phyloP scores from a whole-genome alignment of 2,113 vertebrate genomes.

The Xyliphius kryptos region DNA sequence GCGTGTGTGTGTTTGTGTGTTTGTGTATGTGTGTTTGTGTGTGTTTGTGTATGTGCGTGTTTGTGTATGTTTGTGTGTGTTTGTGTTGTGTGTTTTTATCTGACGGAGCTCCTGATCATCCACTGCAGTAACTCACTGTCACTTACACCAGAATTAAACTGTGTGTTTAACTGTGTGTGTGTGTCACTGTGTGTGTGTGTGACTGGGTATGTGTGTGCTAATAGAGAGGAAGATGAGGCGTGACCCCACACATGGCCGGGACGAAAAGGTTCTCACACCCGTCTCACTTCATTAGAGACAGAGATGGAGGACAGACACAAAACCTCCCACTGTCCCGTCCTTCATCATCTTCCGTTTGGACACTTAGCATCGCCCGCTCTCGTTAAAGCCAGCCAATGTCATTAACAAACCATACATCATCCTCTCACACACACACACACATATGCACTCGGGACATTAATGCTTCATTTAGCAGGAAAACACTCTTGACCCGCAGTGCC shows the following conservation, averaged over 20 bases:
- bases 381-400: slow-evolving; percentile 18
- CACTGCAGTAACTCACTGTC: not conserved
- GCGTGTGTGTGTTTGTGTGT: no score
- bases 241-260: slow-evolving; percentile 10
- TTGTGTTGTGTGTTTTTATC: slow-evolving; percentile 1
- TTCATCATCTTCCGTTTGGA: slow-evolving; percentile 10
- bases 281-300: slow-evolving; percentile 12
- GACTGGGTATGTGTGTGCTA: not conserved
- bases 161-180: no score
- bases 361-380: slow-evolving; percentile 6
- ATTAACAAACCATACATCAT: slow-evolving; percentile 3
- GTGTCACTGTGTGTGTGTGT: no score
- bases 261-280: not conserved
- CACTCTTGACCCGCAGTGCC: slow-evolving; percentile 2
- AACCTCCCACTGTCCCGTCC: slow-evolving; percentile 1
- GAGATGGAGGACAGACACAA: slow-evolving; percentile 14
- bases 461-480: slow-evolving; percentile 14
- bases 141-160: not conserved
- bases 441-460: slow-evolving; percentile 11
- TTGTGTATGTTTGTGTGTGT: no score
- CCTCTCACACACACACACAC: no score
- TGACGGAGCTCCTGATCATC: not conserved
- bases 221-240: not conserved
- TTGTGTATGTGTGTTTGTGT: no score
- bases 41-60: no score